phyloP scores from a whole-genome alignment of 2,888 invertebrate genomes.

The Lymantria monacha region DNA sequence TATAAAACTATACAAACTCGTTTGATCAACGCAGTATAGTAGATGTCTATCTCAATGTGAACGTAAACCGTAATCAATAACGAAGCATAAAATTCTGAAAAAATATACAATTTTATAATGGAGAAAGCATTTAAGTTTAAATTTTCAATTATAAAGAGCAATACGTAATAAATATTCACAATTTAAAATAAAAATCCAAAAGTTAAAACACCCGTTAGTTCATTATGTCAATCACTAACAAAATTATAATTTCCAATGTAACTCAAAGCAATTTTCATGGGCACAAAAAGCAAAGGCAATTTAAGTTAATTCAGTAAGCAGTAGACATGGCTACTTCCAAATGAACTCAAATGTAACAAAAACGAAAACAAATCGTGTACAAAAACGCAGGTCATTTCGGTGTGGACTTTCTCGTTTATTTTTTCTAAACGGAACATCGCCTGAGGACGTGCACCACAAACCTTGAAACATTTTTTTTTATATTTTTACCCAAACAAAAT shows the following conservation, averaged over 20 bases:
- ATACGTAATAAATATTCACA: no score
- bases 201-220: conserved; percentile 30
- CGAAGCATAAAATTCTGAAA: no score
- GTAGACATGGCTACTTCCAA: conserved; percentile 79
- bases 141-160: no score
- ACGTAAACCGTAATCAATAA: no score
- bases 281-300: conserved; percentile 68
- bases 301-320: conserved; percentile 81
- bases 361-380: conserved; percentile 79
- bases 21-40: no score
- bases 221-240: conserved; percentile 34
- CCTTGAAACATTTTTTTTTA: conserved; percentile 65
- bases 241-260: conserved; percentile 57
- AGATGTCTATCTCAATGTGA: no score
- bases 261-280: conserved; percentile 55
- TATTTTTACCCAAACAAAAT: conserved; percentile 61
- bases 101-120: no score
- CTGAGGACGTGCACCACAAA: conserved; percentile 79
- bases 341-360: conserved; percentile 81
- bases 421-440: conserved; percentile 67
- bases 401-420: conserved; percentile 77
- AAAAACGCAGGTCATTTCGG: conserved; percentile 81
- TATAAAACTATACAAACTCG: no score
- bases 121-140: no score
- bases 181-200: conserved; percentile 5